Conservation (phyloP, 1,140 invertebrate genomes). For the Eumaeus atala region DNA sequence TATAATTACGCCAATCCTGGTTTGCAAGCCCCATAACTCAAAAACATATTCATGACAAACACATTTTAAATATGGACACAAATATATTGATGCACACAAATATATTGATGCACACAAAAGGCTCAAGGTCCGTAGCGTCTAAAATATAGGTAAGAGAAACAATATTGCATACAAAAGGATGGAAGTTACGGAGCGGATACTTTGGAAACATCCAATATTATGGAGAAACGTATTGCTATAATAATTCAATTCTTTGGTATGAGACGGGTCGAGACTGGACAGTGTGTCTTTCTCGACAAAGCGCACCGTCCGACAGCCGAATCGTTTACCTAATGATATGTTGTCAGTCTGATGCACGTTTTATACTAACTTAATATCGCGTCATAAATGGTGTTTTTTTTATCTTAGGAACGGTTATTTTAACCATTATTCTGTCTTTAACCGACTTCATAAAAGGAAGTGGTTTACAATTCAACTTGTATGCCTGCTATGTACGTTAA, state of each 20-base stretch:
- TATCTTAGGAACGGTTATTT: no score
- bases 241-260: conserved; percentile 28
- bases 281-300: conserved; percentile 13
- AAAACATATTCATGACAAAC: no score
- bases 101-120: no score
- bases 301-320: conserved; percentile 14
- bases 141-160: neutral
- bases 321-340: conserved; percentile 27
- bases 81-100: no score
- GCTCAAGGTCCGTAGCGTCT: no score
- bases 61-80: no score
- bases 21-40: no score
- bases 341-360: conserved; percentile 22
- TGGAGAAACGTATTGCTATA: conserved; percentile 25
- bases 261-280: conserved; percentile 12
- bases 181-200: conserved; percentile 18
- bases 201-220: conserved; percentile 23
- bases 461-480: neutral
- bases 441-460: no score
- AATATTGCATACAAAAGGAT: conserved; percentile 18
- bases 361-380: conserved; percentile 10
- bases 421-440: no score
- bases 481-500: neutral
- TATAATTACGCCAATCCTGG: no score
- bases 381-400: no score